These are phyloP conservation scores for Sebastes itinus DNA, from an alignment of 2,797 vertebrate genomes.

Conservation along the genomic window DNA sequence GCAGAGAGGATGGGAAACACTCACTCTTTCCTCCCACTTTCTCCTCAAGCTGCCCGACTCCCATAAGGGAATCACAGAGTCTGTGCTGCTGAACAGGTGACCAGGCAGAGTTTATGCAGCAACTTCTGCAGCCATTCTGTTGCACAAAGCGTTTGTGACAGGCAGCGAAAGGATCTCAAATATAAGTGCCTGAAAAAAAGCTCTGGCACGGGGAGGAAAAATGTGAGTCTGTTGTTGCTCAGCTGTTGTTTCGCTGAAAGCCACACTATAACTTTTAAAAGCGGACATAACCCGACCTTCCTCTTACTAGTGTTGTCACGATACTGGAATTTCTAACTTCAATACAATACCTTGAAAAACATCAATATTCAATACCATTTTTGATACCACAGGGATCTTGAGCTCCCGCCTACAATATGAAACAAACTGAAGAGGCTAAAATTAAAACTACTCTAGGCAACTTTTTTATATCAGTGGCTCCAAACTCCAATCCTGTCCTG, in stretches of 20 bases:
- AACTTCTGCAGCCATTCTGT: background rate
- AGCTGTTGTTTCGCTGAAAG: background rate
- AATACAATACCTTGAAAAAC: too few species aligned
- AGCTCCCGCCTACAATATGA: background rate
- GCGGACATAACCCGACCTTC: background rate
- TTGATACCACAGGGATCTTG: too few species aligned
- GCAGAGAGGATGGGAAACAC: slow-evolving; percentile 22
- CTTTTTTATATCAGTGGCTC: background rate
- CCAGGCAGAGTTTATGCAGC: background rate
- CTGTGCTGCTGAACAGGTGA: background rate
- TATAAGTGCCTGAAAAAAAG: background rate
- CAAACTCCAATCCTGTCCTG: background rate
- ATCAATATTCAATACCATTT: too few species aligned
- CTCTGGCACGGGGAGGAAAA: background rate
- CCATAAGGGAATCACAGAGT: slow-evolving; percentile 21
- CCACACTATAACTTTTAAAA: background rate
- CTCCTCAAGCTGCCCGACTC: slow-evolving; percentile 8
- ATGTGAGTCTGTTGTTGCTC: background rate
- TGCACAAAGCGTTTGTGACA: background rate
- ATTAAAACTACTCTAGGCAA: background rate
- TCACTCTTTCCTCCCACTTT: slow-evolving; percentile 3
- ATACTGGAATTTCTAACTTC: too few species aligned
- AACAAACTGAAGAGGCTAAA: background rate
- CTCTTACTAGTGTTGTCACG: background rate
- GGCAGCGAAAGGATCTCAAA: background rate